Conservation (phyloP, 1,140 invertebrate species). For the Oreohelix idahoensis region DNA sequence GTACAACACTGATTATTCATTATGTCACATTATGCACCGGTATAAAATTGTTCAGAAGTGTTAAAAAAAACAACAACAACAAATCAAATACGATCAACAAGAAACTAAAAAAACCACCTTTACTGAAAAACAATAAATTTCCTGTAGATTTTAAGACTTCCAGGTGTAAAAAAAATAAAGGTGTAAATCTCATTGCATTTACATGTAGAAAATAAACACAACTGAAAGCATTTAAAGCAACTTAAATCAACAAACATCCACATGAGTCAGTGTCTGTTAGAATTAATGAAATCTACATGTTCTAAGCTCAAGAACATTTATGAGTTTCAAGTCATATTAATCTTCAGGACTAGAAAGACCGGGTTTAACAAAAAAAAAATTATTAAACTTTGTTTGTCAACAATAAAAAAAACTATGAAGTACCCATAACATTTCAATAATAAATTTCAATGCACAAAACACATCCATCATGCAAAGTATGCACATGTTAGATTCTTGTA, state of each 20-base stretch:
- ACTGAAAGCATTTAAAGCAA: neutral
- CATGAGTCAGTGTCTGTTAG: neutral
- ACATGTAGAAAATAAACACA: neutral
- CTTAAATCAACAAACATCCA: neutral
- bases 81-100: no score
- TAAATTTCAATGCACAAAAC: neutral
- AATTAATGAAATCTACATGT: neutral
- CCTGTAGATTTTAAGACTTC: no score
- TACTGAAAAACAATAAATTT: no score
- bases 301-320: neutral
- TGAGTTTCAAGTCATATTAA: neutral
- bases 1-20: no score
- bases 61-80: no score
- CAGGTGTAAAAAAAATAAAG: no score
- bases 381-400: neutral
- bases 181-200: no score
- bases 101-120: no score
- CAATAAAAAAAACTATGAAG: neutral
- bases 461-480: neutral
- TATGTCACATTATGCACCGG: no score
- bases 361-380: neutral
- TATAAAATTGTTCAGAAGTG: no score
- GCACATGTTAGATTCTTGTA: neutral
- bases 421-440: neutral
- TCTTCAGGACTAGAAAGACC: constrained; percentile 10